Percentiles rank a stretch among this genome's conserved stretches.
Conservation (phyloP, 2,797 vertebrate genomes). For the Uromys caudimaculatus region DNA sequence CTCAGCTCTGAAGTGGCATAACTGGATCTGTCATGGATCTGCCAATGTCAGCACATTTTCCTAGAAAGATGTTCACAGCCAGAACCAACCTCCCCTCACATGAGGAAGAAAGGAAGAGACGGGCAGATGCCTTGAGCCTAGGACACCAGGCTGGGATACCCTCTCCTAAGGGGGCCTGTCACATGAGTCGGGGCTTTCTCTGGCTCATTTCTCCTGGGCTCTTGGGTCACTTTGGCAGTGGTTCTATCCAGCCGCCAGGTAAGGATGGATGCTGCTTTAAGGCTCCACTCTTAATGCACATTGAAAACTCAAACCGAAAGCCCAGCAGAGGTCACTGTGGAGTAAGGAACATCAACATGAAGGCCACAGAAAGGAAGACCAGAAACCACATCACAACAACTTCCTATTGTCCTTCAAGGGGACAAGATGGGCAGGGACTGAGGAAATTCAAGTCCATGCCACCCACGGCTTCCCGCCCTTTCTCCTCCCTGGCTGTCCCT, state of each 20-base stretch:
- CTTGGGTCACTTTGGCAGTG: not conserved
- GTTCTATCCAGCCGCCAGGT: not conserved
- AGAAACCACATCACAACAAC: not conserved
- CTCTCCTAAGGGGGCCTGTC: not conserved
- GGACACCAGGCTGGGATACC: rapidly evolving
- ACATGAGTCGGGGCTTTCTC: rapidly evolving
- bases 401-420: not conserved
- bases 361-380: not conserved
- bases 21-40: constrained; percentile 18
- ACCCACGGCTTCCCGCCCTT: rapidly evolving
- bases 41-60: not conserved
- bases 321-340: constrained; percentile 87
- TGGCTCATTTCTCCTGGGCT: not conserved
- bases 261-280: not conserved
- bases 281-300: rapidly evolving
- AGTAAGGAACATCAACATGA: constrained; percentile 63
- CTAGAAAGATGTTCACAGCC: not conserved
- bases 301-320: not conserved
- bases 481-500: too few species aligned
- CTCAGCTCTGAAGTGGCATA: not conserved
- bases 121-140: not conserved
- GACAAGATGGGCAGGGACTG: rapidly evolving
- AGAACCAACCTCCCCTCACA: not conserved
- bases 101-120: not conserved
- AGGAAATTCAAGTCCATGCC: not conserved